A percentile compares a stretch with the other conserved stretches of the same genome.
phyloP scores from a whole-genome alignment of 2,888 invertebrate species.

The Caenorhabditis auriculariae region DNA sequence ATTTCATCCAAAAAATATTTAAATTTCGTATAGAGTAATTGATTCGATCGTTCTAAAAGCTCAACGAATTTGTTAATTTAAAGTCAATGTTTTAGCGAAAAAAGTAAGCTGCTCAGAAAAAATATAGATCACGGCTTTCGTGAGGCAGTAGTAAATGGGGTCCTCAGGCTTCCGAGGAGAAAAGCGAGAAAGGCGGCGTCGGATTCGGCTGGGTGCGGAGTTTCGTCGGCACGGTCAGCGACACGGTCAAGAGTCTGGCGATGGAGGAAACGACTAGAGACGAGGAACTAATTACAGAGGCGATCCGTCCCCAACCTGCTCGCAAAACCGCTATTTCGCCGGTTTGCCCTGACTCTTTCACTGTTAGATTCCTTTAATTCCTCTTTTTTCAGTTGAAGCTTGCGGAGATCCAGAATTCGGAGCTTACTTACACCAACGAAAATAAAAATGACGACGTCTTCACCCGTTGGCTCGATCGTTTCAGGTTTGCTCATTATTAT shows the following conservation, averaged over 20 bases:
- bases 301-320: slow-evolving; percentile 32
- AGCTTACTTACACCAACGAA: slow-evolving; percentile 39
- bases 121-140: no score
- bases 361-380: slow-evolving; percentile 1
- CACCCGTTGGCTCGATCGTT: slow-evolving; percentile 15
- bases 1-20: no score
- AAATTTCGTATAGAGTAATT: no score
- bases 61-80: no score
- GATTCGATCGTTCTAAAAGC: no score
- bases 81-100: no score
- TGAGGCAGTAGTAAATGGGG: no score
- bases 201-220: slow-evolving; percentile 53
- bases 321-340: slow-evolving; percentile 35
- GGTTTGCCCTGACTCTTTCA: slow-evolving; percentile 1
- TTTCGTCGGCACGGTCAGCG: slow-evolving; percentile 26
- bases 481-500: slow-evolving; percentile 10
- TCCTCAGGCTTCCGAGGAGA: no score
- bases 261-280: slow-evolving; percentile 58
- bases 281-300: slow-evolving; percentile 54
- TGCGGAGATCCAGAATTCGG: slow-evolving; percentile 45
- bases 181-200: slow-evolving; percentile 18
- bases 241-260: slow-evolving; percentile 53
- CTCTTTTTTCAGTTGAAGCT: slow-evolving; percentile 16
- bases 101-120: no score
- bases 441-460: slow-evolving; percentile 31